These are phyloP conservation scores for Alitta virens DNA, from an alignment of 2,888 invertebrate species.

Conservation along the genomic window DNA sequence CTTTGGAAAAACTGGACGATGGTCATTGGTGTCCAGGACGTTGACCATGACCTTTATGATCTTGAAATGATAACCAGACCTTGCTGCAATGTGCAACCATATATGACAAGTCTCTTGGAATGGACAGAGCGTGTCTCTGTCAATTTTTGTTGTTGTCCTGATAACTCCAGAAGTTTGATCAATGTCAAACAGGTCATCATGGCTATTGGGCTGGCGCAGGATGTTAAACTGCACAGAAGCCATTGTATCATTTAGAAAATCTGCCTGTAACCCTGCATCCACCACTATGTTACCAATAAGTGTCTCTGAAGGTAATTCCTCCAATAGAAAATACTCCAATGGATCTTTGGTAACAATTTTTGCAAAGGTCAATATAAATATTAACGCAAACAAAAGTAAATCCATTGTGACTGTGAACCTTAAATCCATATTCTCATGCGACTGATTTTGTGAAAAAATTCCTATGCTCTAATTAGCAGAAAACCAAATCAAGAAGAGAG, in stretches of 20 bases:
- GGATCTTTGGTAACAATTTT: not conserved
- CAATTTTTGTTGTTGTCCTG: conserved; percentile 22
- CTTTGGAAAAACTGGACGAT: conserved; percentile 27
- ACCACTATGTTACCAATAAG: conserved; percentile 36
- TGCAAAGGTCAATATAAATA: no score
- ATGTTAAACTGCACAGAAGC: conserved; percentile 21
- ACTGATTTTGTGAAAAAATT: no score
- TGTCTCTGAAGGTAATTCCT: conserved; percentile 39
- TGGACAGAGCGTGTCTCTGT: conserved; percentile 31
- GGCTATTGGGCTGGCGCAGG: conserved; percentile 18
- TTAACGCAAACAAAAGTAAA: no score
- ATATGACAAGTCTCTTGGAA: conserved; percentile 20
- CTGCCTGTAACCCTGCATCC: conserved; percentile 50
- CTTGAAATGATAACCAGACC: conserved; percentile 22
- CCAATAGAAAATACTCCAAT: conserved; percentile 36
- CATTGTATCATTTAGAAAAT: conserved; percentile 7
- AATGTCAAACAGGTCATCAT: conserved; percentile 22
- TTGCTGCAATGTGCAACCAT: conserved; percentile 26
- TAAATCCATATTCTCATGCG: no score
- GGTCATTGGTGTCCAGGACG: conserved; percentile 31
- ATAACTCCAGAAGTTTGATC: conserved; percentile 25
- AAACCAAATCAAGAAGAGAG: no score
- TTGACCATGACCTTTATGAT: conserved; percentile 27
- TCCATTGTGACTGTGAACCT: no score
- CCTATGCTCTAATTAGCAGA: no score